These are phyloP conservation scores for Lamellibrachia luymesi DNA, from an alignment of 1,140 invertebrate genomes.

Conservation along the genomic window DNA sequence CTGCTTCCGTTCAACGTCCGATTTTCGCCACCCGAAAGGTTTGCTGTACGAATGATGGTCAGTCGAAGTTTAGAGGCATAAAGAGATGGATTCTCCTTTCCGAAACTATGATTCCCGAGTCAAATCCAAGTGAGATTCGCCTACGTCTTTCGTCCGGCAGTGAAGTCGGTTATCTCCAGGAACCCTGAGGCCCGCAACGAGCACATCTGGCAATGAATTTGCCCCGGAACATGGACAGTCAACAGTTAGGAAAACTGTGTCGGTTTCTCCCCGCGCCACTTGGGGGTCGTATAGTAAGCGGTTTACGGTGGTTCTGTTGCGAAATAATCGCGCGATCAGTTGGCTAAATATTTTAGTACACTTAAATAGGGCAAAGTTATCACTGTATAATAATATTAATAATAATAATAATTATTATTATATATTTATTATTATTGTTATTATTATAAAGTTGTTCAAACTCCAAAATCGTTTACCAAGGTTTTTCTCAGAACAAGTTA, in stretches of 20 bases:
- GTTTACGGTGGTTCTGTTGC: neutral
- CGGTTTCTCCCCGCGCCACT: neutral
- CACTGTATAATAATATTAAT: too few relatives aligned
- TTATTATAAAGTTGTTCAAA: too few relatives aligned
- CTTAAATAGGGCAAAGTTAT: too few relatives aligned
- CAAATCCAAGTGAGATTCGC: neutral
- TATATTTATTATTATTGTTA: too few relatives aligned
- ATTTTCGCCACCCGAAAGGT: neutral
- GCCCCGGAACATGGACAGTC: neutral
- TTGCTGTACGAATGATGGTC: neutral
- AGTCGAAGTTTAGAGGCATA: neutral
- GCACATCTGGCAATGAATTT: neutral
- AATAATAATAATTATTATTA: too few relatives aligned
- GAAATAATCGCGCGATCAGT: too few relatives aligned
- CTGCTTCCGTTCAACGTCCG: neutral
- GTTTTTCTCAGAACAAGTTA: too few relatives aligned
- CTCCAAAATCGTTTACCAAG: too few relatives aligned
- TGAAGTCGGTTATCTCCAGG: neutral
- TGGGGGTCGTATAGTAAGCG: neutral
- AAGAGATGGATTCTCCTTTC: neutral
- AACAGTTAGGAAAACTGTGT: neutral
- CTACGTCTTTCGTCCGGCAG: neutral
- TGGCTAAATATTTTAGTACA: too few relatives aligned
- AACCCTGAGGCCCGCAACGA: neutral
- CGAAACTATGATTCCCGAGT: neutral